These are phyloP conservation scores for Parnassius mnemosyne DNA, from an alignment of 2,888 invertebrate genomes.

Conservation along the genomic window DNA sequence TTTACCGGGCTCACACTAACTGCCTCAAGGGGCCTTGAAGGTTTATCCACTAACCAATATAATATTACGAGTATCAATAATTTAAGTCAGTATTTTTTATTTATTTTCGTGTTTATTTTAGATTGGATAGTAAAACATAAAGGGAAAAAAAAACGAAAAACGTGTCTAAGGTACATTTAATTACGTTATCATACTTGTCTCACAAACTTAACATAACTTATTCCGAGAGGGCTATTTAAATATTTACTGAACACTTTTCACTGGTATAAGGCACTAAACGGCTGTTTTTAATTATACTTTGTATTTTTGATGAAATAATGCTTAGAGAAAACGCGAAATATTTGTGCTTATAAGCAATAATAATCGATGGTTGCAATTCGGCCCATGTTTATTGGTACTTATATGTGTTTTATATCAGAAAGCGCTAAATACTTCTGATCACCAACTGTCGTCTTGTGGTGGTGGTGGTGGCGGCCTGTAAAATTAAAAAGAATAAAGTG, in stretches of 20 bases:
- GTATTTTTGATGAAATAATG: not conserved
- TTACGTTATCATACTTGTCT: not conserved
- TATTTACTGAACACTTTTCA: slow-evolving; percentile 1
- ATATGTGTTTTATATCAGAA: slow-evolving; percentile 2
- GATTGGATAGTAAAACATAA: too few species aligned
- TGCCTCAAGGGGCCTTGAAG: too few species aligned
- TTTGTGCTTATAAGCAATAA: slow-evolving; percentile 22
- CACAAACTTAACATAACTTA: slow-evolving; percentile 1
- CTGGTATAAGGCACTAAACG: not conserved
- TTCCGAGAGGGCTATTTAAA: slow-evolving; percentile 2
- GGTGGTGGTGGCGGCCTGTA: slow-evolving; percentile 68
- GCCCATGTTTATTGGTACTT: not conserved
- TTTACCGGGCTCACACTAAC: too few species aligned
- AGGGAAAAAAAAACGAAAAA: not conserved
- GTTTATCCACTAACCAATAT: too few species aligned
- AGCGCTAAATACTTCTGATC: slow-evolving; percentile 30
- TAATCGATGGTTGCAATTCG: not conserved
- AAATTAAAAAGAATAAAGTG: slow-evolving; percentile 25
- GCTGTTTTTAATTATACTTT: not conserved
- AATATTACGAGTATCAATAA: too few species aligned
- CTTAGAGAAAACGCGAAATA: slow-evolving; percentile 3
- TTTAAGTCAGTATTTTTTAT: too few species aligned
- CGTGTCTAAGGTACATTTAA: not conserved
- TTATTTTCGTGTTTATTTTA: too few species aligned
- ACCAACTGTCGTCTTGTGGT: slow-evolving; percentile 71